Percentiles rank a stretch among this genome's conserved stretches.
These are phyloP conservation scores for Serripes groenlandicus DNA, from an alignment of 2,888 invertebrate species.

Conservation along the genomic window DNA sequence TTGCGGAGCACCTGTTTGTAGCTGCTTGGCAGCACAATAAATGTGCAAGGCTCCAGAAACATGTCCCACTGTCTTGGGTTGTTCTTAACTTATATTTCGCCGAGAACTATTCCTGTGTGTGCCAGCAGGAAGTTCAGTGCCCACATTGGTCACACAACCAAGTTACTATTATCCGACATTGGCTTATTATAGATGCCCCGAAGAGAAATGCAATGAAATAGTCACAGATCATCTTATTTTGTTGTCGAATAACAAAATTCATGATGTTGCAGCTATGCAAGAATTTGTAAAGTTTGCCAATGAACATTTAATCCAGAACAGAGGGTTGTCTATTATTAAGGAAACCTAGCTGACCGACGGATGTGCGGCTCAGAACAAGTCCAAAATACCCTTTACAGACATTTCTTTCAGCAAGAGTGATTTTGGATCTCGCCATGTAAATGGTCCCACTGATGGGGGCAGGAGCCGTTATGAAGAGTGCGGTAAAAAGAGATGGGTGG, in stretches of 20 bases:
- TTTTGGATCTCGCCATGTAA: slow-evolving; percentile 33
- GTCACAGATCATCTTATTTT: slow-evolving; percentile 55
- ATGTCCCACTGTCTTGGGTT: slow-evolving; percentile 41
- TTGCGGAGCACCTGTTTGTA: slow-evolving; percentile 48
- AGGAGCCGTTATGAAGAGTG: slow-evolving; percentile 43
- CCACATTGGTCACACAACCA: slow-evolving; percentile 56
- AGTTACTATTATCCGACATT: slow-evolving; percentile 49
- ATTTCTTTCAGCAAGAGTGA: slow-evolving; percentile 37
- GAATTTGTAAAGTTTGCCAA: slow-evolving; percentile 42
- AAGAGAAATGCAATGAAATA: slow-evolving; percentile 37
- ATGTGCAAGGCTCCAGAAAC: slow-evolving; percentile 27
- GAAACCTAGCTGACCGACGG: slow-evolving; percentile 5
- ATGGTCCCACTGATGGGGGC: slow-evolving; percentile 58
- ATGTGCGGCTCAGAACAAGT: slow-evolving; percentile 48
- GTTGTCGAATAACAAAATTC: slow-evolving; percentile 53
- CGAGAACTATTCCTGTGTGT: slow-evolving; percentile 55
- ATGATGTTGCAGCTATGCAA: slow-evolving; percentile 51
- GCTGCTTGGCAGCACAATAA: slow-evolving; percentile 55
- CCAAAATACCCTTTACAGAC: slow-evolving; percentile 50
- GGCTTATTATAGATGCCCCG: slow-evolving; percentile 49
- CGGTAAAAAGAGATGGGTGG: slow-evolving; percentile 38
- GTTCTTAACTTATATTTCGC: slow-evolving; percentile 56
- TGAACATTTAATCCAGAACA: slow-evolving; percentile 25
- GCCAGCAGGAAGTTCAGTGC: slow-evolving; percentile 57
- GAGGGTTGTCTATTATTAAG: not conserved